phyloP scores from a whole-genome alignment of 2,113 vertebrate genomes.

The Channa maculata region DNA sequence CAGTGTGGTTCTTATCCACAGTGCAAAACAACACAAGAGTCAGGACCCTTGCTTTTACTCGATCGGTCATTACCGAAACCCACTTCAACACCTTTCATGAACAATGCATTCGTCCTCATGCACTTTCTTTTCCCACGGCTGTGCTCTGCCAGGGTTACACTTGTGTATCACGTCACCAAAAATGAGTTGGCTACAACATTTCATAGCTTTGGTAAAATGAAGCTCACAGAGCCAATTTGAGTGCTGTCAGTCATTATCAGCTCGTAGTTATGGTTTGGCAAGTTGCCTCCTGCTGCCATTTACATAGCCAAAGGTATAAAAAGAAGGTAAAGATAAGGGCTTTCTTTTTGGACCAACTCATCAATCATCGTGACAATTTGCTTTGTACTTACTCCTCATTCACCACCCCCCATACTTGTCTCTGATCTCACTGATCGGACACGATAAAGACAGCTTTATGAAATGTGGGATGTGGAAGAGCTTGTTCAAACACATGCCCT shows the following conservation, averaged over 20 bases:
- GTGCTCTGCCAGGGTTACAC: not conserved
- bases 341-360: constrained; percentile 44
- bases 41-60: not conserved
- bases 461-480: constrained; percentile 28
- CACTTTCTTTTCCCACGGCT: not conserved
- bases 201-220: not conserved
- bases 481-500: constrained; percentile 41
- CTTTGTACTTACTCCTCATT: constrained; percentile 1
- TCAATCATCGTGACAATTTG: constrained; percentile 57
- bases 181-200: not conserved
- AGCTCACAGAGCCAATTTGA: not conserved
- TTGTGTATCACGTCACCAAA: constrained; percentile 7
- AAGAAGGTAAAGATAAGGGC: constrained; percentile 31
- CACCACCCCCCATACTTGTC: not conserved
- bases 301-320: not conserved
- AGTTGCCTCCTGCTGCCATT: too few relatives aligned
- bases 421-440: constrained; percentile 25
- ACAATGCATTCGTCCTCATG: not conserved
- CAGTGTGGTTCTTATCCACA: not conserved
- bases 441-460: constrained; percentile 21
- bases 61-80: not conserved
- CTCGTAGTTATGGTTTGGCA: too few relatives aligned
- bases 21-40: not conserved
- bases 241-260: too few relatives aligned
- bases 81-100: not conserved